Percentiles rank a stretch among this genome's conserved stretches.
phyloP scores from a whole-genome alignment of 2,113 vertebrate genomes.

The Vulpes lagopus region DNA sequence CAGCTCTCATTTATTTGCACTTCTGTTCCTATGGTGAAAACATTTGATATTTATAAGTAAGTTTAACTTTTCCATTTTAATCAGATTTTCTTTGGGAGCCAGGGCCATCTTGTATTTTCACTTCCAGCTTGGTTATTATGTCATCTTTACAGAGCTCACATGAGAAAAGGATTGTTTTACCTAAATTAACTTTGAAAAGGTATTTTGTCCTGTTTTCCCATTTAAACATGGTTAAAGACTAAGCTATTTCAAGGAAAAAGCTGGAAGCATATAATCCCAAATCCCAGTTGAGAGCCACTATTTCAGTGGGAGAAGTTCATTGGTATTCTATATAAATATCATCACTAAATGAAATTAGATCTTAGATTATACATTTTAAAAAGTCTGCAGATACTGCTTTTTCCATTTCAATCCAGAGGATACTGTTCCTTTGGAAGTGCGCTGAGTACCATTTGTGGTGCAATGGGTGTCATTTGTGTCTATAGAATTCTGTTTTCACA shows the following conservation, averaged over 20 bases:
- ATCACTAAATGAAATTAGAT: background rate
- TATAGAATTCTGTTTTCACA: background rate
- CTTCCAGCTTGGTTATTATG: background rate
- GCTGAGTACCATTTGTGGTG: background rate
- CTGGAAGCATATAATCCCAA: background rate
- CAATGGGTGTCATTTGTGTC: background rate
- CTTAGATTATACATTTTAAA: background rate
- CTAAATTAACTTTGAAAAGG: background rate
- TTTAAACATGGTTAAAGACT: constrained; percentile 26
- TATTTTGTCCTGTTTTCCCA: background rate
- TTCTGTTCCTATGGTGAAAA: constrained; percentile 21
- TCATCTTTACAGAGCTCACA: background rate
- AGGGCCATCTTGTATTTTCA: background rate
- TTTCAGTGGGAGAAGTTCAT: background rate
- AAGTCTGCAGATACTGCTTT: background rate
- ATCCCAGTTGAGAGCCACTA: background rate
- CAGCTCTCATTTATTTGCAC: constrained; percentile 33
- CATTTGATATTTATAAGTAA: constrained; percentile 29
- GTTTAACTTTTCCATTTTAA: constrained; percentile 17
- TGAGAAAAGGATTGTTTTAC: constrained; percentile 5
- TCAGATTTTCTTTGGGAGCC: background rate
- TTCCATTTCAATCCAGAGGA: background rate
- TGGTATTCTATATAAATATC: background rate
- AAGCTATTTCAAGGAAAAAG: background rate
- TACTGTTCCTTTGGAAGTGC: background rate